Evolutionary conservation across 2,888 invertebrate genomes (phyloP).

Genomic region (Meliscaeva auricollis): DNA sequence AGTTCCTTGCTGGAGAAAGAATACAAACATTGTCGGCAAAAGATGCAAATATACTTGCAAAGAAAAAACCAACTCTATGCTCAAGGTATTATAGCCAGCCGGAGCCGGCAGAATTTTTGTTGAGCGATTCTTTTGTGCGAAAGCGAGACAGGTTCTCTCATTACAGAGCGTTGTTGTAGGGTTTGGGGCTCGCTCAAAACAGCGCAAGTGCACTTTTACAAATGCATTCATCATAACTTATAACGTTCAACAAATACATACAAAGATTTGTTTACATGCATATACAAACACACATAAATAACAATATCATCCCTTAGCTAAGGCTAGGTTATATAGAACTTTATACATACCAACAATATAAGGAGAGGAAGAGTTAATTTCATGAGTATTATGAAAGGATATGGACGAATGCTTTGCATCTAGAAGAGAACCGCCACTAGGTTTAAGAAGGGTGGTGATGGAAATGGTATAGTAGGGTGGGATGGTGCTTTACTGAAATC

Average conservation of each 20-base stretch:
- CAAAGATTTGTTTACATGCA: slow-evolving; percentile 25
- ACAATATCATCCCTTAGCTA: slow-evolving; percentile 53
- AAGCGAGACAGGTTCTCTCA: slow-evolving; percentile 65
- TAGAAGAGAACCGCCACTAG: slow-evolving; percentile 29
- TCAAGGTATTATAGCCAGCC: too few relatives aligned
- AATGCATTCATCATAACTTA: slow-evolving; percentile 52
- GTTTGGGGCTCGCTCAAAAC: slow-evolving; percentile 48
- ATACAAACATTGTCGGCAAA: slow-evolving; percentile 65
- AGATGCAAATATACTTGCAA: slow-evolving; percentile 68
- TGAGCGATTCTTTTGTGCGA: slow-evolving; percentile 62
- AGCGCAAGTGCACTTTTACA: slow-evolving; percentile 75
- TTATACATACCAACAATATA: slow-evolving; percentile 34
- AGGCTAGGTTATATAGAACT: slow-evolving; percentile 45
- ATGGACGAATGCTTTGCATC: slow-evolving; percentile 63
- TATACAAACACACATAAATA: not conserved
- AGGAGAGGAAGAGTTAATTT: slow-evolving; percentile 70
- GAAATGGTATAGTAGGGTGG: slow-evolving; percentile 19
- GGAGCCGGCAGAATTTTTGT: slow-evolving; percentile 53
- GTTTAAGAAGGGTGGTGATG: slow-evolving; percentile 22
- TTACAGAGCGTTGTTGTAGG: slow-evolving; percentile 51
- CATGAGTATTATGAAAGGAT: slow-evolving; percentile 70
- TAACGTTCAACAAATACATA: slow-evolving; percentile 36
- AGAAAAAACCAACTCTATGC: slow-evolving; percentile 43
- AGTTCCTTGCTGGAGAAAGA: slow-evolving; percentile 43
- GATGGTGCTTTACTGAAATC: slow-evolving; percentile 47